Evolutionary conservation across 2,797 vertebrate genomes (phyloP), one percentile per base, ranked within the genome.

Genomic region (Morus bassanus): DNA sequence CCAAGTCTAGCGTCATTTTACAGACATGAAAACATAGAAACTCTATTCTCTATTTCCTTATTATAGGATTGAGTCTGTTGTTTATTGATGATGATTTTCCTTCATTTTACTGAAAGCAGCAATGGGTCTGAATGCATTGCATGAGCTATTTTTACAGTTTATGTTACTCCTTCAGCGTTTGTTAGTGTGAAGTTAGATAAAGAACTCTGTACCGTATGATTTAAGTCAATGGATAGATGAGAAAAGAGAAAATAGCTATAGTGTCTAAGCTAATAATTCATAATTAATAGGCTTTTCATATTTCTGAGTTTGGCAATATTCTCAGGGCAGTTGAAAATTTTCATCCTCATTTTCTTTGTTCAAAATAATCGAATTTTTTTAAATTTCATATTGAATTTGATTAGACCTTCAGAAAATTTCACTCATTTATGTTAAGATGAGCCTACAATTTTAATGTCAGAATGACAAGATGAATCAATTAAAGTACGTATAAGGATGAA

Each of bases 31-130:
- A 95, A 80, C 78, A 48, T 7, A 83, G 91, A 81, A 95, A 88
- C 79, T 30, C 69, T 80, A 2, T 46, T 83, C 81, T 93, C 82
- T n/a, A 24, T 70, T 77, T 92, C 83, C 83, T 73, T 31, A 4
- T 57, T 75, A 33, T 10, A 63, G 77, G 39, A 54, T 41, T 50
- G 48, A 72, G 39, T 23, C 81, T 72, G 25, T 57, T 95, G 69
- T 94, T 96, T 87, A 48, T 73, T 82, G 83, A 43, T 63, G 69
- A 57, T 65, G 77, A 78, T 94, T 94, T 94, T 60, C 73, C 50
- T 91, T 75, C 57, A 37, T 93, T 84, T 94, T 50, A 35, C 76
- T 83, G 72, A 79, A 78, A 87, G 63, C 65, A 90, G 83, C 54
- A 43, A 0, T 37, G 43, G 48, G 46, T 23, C 48, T 39, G 76